Evolutionary conservation across 2,888 invertebrate species (phyloP).

Genomic region (Rosalia funebris): DNA sequence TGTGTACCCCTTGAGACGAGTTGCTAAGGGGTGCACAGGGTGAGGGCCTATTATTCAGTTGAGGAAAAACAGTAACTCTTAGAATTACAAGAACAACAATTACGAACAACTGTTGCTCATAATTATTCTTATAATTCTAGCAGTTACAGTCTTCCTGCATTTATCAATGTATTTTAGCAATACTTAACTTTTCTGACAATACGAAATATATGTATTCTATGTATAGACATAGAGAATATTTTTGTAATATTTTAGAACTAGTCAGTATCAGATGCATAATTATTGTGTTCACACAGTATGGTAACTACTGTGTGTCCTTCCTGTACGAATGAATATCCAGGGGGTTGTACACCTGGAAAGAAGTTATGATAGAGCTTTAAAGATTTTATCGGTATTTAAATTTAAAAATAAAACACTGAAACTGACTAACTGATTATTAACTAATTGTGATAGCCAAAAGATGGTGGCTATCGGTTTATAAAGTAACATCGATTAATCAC

Average conservation of each 20-base stretch:
- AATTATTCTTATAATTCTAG: too few relatives aligned
- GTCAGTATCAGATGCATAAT: background rate
- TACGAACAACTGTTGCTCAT: too few relatives aligned
- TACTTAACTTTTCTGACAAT: background rate
- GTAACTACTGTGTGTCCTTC: background rate
- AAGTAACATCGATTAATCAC: slow-evolving; percentile 2
- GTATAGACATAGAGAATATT: slow-evolving; percentile 9
- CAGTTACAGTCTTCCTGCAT: too few relatives aligned
- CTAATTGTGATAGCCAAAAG: slow-evolving; percentile 1
- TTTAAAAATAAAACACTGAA: background rate
- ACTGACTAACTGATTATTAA: slow-evolving; percentile 10
- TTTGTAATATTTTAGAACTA: slow-evolving; percentile 16
- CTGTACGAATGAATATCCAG: background rate
- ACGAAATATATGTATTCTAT: background rate
- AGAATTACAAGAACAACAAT: too few relatives aligned
- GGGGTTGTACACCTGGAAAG: background rate
- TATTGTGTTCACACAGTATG: background rate
- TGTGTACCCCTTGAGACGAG: slow-evolving; percentile 67
- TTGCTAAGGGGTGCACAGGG: slow-evolving; percentile 60
- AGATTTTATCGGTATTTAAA: background rate
- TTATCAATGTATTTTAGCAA: slow-evolving; percentile 20
- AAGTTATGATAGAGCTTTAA: background rate
- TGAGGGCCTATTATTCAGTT: too few relatives aligned
- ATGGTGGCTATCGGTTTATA: slow-evolving; percentile 6
- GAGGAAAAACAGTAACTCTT: too few relatives aligned